These are phyloP conservation scores for Salarias fasciatus DNA, from an alignment of 2,797 vertebrate species.

Conservation along the genomic window DNA sequence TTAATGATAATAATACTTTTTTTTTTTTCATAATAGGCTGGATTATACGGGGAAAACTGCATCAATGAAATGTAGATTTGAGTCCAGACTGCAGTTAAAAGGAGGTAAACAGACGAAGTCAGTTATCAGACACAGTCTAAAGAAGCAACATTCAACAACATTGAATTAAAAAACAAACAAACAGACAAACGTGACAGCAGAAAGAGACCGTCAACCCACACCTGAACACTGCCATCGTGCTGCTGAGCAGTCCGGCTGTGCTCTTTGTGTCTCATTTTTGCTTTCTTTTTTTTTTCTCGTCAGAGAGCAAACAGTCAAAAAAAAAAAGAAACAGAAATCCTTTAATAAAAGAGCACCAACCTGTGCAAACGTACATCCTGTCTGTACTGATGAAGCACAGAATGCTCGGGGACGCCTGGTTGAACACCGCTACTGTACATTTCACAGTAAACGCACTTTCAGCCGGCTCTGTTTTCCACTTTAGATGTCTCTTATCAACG, in stretches of 20 bases:
- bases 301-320: constrained; percentile 56
- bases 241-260: constrained; percentile 27
- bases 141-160: constrained; percentile 19
- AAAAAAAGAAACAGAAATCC: constrained; percentile 19
- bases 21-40: too few species aligned
- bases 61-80: too few species aligned
- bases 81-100: too few species aligned
- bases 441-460: constrained; percentile 82
- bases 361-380: constrained; percentile 13
- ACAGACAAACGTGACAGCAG: constrained; percentile 38
- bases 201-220: constrained; percentile 32
- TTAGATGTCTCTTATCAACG: constrained; percentile 55
- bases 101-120: neutral
- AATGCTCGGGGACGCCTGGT: constrained; percentile 40
- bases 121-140: constrained; percentile 10
- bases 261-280: constrained; percentile 4
- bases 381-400: too few species aligned
- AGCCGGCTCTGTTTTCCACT: constrained; percentile 58
- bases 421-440: constrained; percentile 59
- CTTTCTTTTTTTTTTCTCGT: constrained; percentile 19
- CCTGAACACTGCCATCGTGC: constrained; percentile 21
- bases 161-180: constrained; percentile 26
- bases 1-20: too few species aligned
- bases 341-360: neutral
- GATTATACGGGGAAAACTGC: too few species aligned